A percentile compares a stretch with the other conserved stretches of the same genome.
Conservation (phyloP, 92 coral and sea anemone genomes). For the Phenganax subtilis region DNA sequence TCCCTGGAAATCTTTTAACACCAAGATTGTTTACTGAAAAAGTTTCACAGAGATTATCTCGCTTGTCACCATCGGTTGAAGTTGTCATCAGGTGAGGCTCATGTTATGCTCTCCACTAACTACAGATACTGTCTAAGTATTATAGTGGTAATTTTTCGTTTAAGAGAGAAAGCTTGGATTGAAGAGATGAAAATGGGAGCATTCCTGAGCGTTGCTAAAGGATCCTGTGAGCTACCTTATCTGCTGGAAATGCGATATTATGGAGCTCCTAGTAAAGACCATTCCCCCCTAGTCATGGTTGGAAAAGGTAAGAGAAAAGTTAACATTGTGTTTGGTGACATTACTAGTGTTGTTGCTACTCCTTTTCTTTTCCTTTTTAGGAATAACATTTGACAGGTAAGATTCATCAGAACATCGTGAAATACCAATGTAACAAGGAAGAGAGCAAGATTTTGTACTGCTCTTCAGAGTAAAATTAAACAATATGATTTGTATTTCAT, state of each 20-base stretch:
- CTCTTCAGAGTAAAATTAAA: too few species aligned
- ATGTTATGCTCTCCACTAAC: neutral
- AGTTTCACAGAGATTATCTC: conserved; percentile 54
- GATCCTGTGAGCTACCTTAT: conserved; percentile 64
- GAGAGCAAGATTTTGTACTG: neutral
- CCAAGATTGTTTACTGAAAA: conserved; percentile 75
- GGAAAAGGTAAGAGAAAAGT: conserved; percentile 67
- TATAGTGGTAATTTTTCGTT: neutral
- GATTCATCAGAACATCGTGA: neutral
- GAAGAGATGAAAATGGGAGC: conserved; percentile 79
- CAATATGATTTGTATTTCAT: neutral
- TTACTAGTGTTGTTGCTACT: neutral
- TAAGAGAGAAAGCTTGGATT: conserved; percentile 84
- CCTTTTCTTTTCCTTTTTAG: conserved; percentile 41
- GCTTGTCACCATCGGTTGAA: conserved; percentile 46
- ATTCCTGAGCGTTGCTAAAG: conserved; percentile 81
- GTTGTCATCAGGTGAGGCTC: conserved; percentile 59
- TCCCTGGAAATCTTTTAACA: conserved; percentile 80
- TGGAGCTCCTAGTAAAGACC: conserved; percentile 53
- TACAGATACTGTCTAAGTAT: neutral
- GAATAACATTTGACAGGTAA: conserved; percentile 96
- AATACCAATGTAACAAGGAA: too few species aligned
- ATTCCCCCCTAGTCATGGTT: conserved; percentile 73
- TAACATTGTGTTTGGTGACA: neutral
- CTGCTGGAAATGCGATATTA: conserved; percentile 79